phyloP scores from a whole-genome alignment of 2,888 invertebrate species.

The Dromius quadrimaculatus region DNA sequence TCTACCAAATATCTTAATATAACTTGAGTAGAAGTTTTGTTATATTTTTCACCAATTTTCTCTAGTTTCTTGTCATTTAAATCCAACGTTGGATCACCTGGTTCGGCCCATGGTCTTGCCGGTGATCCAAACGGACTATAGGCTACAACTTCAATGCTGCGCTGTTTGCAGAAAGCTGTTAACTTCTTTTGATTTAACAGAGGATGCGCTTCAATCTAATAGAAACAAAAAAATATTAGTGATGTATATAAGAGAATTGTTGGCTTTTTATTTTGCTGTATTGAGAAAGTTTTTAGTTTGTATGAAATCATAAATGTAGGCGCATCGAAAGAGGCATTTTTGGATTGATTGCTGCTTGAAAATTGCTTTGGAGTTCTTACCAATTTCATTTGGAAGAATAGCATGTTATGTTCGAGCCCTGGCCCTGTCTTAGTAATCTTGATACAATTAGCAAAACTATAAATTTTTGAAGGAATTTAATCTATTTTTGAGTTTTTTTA shows the following conservation, averaged over 20 bases:
- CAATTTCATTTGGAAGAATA: no score
- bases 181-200: constrained; percentile 76
- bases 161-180: constrained; percentile 74
- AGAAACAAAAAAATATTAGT: constrained; percentile 52
- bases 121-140: constrained; percentile 80
- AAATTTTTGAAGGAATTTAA: no score
- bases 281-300: background rate
- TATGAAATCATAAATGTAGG: no score
- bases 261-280: background rate
- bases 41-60: constrained; percentile 73
- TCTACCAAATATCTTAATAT: constrained; percentile 73
- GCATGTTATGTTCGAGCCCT: no score
- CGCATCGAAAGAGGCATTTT: no score
- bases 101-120: constrained; percentile 78
- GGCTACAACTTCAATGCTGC: constrained; percentile 77
- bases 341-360: no score
- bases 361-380: no score
- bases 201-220: constrained; percentile 77
- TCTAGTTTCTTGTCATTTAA: constrained; percentile 73
- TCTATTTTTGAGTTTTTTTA: no score
- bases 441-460: no score
- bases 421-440: no score
- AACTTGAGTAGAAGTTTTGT: constrained; percentile 78
- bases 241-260: background rate
- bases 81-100: constrained; percentile 71